Percentiles rank a stretch among this genome's conserved stretches.
These are phyloP conservation scores for Trichopoda pennipes DNA, from an alignment of 2,888 invertebrate genomes.

Conservation along the genomic window DNA sequence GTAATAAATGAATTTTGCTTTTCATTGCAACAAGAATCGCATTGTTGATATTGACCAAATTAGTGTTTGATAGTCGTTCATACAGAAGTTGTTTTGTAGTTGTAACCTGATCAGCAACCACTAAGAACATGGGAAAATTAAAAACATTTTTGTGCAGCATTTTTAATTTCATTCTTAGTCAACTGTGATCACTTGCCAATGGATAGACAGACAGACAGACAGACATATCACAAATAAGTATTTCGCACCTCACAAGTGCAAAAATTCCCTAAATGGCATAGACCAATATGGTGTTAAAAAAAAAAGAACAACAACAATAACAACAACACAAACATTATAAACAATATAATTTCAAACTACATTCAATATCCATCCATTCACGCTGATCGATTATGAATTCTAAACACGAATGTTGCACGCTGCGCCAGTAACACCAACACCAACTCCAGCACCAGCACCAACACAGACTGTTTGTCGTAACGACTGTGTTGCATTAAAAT, in stretches of 20 bases:
- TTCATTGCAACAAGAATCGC: slow-evolving; percentile 54
- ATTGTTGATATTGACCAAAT: slow-evolving; percentile 63
- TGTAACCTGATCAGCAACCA: slow-evolving; percentile 27
- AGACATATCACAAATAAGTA: slow-evolving; percentile 51
- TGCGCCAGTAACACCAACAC: slow-evolving; percentile 67
- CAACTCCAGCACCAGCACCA: slow-evolving; percentile 5
- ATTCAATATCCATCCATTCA: slow-evolving; percentile 17
- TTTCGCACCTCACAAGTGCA: slow-evolving; percentile 66
- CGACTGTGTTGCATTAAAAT: slow-evolving; percentile 34
- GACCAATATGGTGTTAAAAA: slow-evolving; percentile 54
- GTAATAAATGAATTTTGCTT: slow-evolving; percentile 54
- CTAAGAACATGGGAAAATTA: slow-evolving; percentile 65
- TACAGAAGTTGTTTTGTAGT: slow-evolving; percentile 12
- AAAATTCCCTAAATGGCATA: slow-evolving; percentile 65
- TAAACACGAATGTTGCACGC: slow-evolving; percentile 71
- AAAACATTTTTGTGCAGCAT: slow-evolving; percentile 55
- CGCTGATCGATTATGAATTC: slow-evolving; percentile 76
- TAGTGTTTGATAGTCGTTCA: slow-evolving; percentile 42
- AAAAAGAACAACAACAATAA: slow-evolving; percentile 33
- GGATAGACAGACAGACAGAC: slow-evolving; percentile 32
- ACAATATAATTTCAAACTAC: slow-evolving; percentile 10
- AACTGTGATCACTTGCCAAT: slow-evolving; percentile 40
- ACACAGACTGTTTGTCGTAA: background rate
- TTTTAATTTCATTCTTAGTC: slow-evolving; percentile 61
- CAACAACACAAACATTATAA: slow-evolving; percentile 14